These are phyloP conservation scores for Oikopleura dioica DNA, from an alignment of 23 tunicate genomes.

Conservation along the genomic window DNA sequence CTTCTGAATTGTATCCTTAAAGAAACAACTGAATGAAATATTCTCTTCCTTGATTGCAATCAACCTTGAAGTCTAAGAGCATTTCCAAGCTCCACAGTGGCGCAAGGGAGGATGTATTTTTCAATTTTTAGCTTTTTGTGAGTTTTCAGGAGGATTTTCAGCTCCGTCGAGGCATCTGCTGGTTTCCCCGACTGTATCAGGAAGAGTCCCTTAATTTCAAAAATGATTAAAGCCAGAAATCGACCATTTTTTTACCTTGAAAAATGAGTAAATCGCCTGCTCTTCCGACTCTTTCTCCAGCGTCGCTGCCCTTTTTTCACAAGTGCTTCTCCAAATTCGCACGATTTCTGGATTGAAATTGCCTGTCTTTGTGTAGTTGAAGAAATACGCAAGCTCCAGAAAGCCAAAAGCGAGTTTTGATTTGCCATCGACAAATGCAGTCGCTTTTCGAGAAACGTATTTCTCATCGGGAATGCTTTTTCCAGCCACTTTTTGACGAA, in stretches of 20 bases:
- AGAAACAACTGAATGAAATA: no score
- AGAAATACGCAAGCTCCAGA: not conserved
- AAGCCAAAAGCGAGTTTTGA: not conserved
- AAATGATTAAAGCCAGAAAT: not conserved
- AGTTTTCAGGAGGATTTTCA: not conserved
- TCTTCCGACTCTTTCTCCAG: no score
- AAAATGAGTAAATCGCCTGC: no score
- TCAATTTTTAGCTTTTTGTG: not conserved
- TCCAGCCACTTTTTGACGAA: constrained; percentile 50
- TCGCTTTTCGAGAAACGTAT: constrained; percentile 56
- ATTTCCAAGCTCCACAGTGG: constrained; percentile 1
- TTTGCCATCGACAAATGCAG: not conserved
- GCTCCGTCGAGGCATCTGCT: not conserved
- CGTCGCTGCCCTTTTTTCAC: no score
- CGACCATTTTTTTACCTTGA: not conserved
- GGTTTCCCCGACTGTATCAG: not conserved
- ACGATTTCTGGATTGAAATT: no score
- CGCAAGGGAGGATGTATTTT: not conserved
- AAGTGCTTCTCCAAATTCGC: no score
- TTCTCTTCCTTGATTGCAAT: no score
- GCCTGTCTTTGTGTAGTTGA: not conserved
- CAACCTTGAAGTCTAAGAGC: constrained; percentile 10
- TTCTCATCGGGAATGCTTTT: constrained; percentile 85
- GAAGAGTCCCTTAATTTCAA: not conserved
- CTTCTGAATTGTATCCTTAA: no score